phyloP scores from a whole-genome alignment of 1,140 invertebrate genomes.

The Cyrtorhinus lividipennis region DNA sequence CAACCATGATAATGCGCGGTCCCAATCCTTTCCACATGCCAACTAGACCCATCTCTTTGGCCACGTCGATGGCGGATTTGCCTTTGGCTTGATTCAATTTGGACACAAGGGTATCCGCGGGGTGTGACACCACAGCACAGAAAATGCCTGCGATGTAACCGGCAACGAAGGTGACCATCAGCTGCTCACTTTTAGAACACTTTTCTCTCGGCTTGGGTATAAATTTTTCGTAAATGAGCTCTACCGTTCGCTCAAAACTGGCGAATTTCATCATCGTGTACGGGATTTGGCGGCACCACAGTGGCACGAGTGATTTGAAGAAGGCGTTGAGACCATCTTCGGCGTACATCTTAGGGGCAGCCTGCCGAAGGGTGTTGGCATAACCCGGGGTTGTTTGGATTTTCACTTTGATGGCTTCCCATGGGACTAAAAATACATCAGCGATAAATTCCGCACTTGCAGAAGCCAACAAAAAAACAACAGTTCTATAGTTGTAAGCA shows the following conservation, averaged over 20 bases:
- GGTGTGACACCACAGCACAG: slow-evolving; percentile 98
- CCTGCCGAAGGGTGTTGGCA: slow-evolving; percentile 75
- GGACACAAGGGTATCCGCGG: slow-evolving; percentile 96
- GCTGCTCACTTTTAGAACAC: slow-evolving; percentile 86
- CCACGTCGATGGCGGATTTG: slow-evolving; percentile 56
- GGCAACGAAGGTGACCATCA: slow-evolving; percentile 92
- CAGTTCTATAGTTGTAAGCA: slow-evolving; percentile 82
- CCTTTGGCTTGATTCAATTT: slow-evolving; percentile 94
- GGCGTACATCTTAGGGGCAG: slow-evolving; percentile 69
- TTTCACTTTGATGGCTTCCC: slow-evolving; percentile 94
- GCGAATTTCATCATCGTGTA: slow-evolving; percentile 99
- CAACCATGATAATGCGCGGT: slow-evolving; percentile 99
- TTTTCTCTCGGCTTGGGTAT: slow-evolving; percentile 88
- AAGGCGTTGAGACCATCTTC: slow-evolving; percentile 69
- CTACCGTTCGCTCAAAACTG: slow-evolving; percentile 96
- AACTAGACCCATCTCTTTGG: slow-evolving; percentile 49
- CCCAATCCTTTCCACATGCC: slow-evolving; percentile 91
- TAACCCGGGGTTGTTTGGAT: slow-evolving; percentile 96
- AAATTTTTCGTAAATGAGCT: slow-evolving; percentile 60
- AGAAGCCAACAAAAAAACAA: slow-evolving; percentile 83
- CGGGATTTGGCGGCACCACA: slow-evolving; percentile 98
- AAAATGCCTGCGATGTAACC: slow-evolving; percentile 99
- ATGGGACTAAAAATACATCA: slow-evolving; percentile 92
- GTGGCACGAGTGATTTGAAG: slow-evolving; percentile 83
- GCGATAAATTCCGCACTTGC: slow-evolving; percentile 99